A percentile compares a stretch with the other conserved stretches of the same genome.
Evolutionary conservation across 2,797 vertebrate genomes (phyloP).

Genomic region (Molossus alvarezi): DNA sequence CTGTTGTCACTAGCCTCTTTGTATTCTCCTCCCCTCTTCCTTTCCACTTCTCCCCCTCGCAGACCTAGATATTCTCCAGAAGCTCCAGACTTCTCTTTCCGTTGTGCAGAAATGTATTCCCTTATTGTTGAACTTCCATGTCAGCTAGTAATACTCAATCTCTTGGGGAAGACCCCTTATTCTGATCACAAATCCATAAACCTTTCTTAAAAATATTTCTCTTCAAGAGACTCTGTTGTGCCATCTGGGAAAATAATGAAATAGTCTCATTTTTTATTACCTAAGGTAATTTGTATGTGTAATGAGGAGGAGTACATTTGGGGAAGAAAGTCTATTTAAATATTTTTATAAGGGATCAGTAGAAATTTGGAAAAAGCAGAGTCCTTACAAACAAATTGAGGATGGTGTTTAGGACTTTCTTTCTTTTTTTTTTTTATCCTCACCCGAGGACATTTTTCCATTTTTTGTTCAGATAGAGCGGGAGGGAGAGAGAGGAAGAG

Average conservation of each 20-base stretch:
- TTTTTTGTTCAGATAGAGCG: no score
- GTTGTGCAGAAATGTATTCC: not conserved
- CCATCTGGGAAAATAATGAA: slow-evolving; percentile 7
- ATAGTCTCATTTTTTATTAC: slow-evolving; percentile 34
- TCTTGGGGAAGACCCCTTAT: not conserved
- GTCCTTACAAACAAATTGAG: slow-evolving; percentile 3
- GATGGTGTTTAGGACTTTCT: not conserved
- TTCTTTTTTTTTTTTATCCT: not conserved
- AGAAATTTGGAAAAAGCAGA: not conserved
- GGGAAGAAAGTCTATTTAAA: slow-evolving; percentile 34
- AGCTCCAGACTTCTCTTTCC: not conserved
- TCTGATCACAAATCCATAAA: not conserved
- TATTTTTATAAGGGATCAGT: not conserved
- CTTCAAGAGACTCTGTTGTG: not conserved
- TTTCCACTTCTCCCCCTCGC: not conserved
- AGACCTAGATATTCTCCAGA: not conserved
- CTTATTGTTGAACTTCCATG: not conserved
- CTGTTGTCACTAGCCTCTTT: not conserved
- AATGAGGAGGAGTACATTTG: not conserved
- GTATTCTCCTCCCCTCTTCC: not conserved
- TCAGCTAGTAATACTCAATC: slow-evolving; percentile 15
- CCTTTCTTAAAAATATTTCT: slow-evolving; percentile 22
- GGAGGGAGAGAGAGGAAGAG: no score
- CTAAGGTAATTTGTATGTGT: slow-evolving; percentile 15
- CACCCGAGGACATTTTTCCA: no score